phyloP scores from a whole-genome alignment of 2,888 invertebrate genomes.

The Calameuta filiformis region DNA sequence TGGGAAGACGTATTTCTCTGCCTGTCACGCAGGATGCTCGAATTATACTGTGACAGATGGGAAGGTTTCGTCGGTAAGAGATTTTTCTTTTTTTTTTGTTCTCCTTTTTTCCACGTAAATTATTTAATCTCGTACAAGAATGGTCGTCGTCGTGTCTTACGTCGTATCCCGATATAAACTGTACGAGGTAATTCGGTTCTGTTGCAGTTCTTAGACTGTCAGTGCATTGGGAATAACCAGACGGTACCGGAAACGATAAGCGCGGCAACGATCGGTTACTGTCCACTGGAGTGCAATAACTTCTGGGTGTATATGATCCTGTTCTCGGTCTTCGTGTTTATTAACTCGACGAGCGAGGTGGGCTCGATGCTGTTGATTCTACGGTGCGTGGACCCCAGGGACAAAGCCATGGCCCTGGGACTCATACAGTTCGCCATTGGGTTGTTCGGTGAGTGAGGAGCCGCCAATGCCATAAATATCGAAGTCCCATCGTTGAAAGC shows the following conservation, averaged over 20 bases:
- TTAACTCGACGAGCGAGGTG: conserved; percentile 93
- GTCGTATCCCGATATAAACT: no score
- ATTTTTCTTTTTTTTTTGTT: conserved; percentile 7
- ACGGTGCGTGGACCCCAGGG: conserved; percentile 90
- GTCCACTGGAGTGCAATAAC: conserved; percentile 81
- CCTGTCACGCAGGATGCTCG: conserved; percentile 89
- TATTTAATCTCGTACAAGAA: not conserved
- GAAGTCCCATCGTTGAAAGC: not conserved
- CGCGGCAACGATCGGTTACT: conserved; percentile 81
- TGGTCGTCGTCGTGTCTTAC: not conserved
- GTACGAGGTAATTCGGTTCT: not conserved
- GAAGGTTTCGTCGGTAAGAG: conserved; percentile 67
- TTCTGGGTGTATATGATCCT: conserved; percentile 84
- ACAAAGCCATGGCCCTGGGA: conserved; percentile 95
- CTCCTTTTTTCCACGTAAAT: not conserved
- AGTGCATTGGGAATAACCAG: conserved; percentile 63
- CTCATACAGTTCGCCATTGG: conserved; percentile 94
- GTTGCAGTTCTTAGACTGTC: conserved; percentile 68
- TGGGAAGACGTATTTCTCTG: conserved; percentile 85
- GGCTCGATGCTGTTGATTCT: conserved; percentile 91
- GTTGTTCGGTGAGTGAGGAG: conserved; percentile 75
- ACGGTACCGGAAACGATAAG: conserved; percentile 56
- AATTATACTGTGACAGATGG: conserved; percentile 72
- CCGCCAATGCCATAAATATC: not conserved
- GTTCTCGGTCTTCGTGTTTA: conserved; percentile 89